Conservation (phyloP, 2,888 invertebrate genomes). For the Sinohyriopsis cumingii region DNA sequence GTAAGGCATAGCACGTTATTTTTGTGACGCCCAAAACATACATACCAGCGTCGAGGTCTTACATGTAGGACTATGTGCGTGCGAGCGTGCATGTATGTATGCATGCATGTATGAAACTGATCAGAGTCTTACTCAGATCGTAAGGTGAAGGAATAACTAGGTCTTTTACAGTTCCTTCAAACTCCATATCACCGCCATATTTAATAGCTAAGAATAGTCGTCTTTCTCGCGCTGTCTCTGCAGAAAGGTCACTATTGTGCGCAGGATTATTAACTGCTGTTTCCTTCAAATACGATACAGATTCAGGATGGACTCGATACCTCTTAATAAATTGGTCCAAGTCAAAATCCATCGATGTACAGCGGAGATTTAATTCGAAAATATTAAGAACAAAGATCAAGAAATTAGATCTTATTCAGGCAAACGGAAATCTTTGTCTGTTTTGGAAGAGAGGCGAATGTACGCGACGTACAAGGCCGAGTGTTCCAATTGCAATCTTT, state of each 20-base stretch:
- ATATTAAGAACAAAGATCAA: too few relatives aligned
- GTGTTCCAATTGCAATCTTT: too few relatives aligned
- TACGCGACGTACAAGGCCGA: too few relatives aligned
- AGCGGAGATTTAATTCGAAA: too few relatives aligned
- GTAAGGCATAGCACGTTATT: too few relatives aligned
- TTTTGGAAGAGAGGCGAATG: too few relatives aligned
- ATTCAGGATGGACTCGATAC: slow-evolving; percentile 49
- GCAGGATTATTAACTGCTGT: slow-evolving; percentile 22
- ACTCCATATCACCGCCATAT: slow-evolving; percentile 39
- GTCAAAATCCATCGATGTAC: slow-evolving; percentile 21
- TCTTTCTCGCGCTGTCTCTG: slow-evolving; percentile 36
- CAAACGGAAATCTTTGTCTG: too few relatives aligned
- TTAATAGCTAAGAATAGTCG: slow-evolving; percentile 25
- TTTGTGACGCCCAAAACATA: too few relatives aligned
- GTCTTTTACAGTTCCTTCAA: slow-evolving; percentile 42
- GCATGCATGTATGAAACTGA: neutral
- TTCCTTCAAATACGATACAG: slow-evolving; percentile 36
- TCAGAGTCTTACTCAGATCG: slow-evolving; percentile 21
- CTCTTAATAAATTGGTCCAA: slow-evolving; percentile 34
- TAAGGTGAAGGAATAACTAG: slow-evolving; percentile 37
- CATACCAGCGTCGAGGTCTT: too few relatives aligned
- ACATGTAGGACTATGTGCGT: too few relatives aligned
- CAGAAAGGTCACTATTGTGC: slow-evolving; percentile 32
- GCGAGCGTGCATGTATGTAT: too few relatives aligned
- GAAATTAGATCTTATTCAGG: too few relatives aligned